A percentile compares a stretch with the other conserved stretches of the same genome.
Conservation (phyloP, 1,140 invertebrate species). For the Drosophila yakuba region DNA sequence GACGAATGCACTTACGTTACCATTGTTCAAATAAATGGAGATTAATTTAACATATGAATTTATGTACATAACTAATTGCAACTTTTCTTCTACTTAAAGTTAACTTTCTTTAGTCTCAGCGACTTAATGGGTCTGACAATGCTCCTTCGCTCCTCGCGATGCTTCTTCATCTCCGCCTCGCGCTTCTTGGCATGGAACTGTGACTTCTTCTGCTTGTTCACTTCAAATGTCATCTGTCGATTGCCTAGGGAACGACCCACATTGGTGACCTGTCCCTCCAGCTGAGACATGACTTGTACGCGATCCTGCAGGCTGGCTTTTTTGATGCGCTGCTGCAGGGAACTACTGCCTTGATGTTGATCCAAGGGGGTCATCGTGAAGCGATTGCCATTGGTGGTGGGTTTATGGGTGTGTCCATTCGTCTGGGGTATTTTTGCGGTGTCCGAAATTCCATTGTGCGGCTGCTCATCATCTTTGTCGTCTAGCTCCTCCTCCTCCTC, state of each 20-base stretch:
- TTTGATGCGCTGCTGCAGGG: constrained; percentile 85
- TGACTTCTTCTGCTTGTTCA: constrained; percentile 86
- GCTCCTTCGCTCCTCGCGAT: constrained; percentile 90
- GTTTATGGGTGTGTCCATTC: constrained; percentile 31
- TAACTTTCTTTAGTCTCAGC: constrained; percentile 78
- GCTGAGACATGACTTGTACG: constrained; percentile 86
- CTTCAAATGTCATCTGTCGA: constrained; percentile 91
- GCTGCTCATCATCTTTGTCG: constrained; percentile 48
- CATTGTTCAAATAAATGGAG: constrained; percentile 2
- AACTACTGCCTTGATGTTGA: constrained; percentile 39
- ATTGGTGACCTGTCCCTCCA: constrained; percentile 86
- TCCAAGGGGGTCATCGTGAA: constrained; percentile 59
- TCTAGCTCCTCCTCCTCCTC: constrained; percentile 80
- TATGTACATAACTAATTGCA: constrained; percentile 50
- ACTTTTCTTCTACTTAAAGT: constrained; percentile 73
- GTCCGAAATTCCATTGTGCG: constrained; percentile 15
- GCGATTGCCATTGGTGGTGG: constrained; percentile 25
- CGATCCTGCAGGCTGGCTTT: constrained; percentile 89
- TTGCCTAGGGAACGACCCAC: constrained; percentile 87
- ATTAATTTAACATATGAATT: constrained; percentile 53
- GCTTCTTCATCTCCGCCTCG: constrained; percentile 87
- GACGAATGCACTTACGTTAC: not conserved
- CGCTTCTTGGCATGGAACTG: constrained; percentile 80
- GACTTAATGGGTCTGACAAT: constrained; percentile 88
- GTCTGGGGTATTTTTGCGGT: constrained; percentile 23